Base-by-base conservation (phyloP, 2,113 vertebrate genomes). In the Mixornis gularis region DNA sequence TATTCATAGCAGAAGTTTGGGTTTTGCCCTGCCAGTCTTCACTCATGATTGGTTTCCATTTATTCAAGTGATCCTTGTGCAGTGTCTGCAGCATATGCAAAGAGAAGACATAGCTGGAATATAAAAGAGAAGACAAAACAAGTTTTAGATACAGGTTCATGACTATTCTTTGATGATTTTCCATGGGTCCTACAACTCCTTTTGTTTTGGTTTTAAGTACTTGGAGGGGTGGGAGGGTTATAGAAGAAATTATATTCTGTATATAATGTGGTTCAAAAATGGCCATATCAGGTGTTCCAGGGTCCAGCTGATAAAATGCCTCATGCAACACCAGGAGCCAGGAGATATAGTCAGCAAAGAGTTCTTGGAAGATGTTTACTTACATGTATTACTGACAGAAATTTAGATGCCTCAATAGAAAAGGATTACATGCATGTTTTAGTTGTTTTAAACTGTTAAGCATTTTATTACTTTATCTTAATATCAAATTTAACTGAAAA, bases 271-370 rank as follows among this genome's bases (percentile, higher is more conserved):
- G 4, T 38, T 70, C 19, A 21, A 53, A 87, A 77, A 9, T 7
- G 6, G 6, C 20, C 10, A 11, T 6, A 0, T 58, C 25, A 22
- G 6, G 21, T 48, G 17, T 73, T 17, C 25, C 1, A 8, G 32
- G 2, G 10, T 79, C 43, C 38, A 59, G 9, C 62, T 66, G n/a
- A 15, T 36, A 44, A 92, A 76, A 72, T 34, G 36, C 36, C 10
- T 70, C 1, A 0, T 66, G n/a, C 34, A 51, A 12, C 17, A 9
- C 13, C 12, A 24, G 48, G 36, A 85, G 24, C 49, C 41, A 69
- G 40, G 38, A 76, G 32, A 38, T 7, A 12, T 1, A 49, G 36
- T 5, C 27, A 34, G 15, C 13, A 38, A 40, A 40, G 26, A 20
- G 17, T 55, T 83, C 49, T 51, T 83, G 40, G 40, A 51, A 82